Conservation (phyloP, 2,113 vertebrate genomes). For the Callorhinus ursinus region DNA sequence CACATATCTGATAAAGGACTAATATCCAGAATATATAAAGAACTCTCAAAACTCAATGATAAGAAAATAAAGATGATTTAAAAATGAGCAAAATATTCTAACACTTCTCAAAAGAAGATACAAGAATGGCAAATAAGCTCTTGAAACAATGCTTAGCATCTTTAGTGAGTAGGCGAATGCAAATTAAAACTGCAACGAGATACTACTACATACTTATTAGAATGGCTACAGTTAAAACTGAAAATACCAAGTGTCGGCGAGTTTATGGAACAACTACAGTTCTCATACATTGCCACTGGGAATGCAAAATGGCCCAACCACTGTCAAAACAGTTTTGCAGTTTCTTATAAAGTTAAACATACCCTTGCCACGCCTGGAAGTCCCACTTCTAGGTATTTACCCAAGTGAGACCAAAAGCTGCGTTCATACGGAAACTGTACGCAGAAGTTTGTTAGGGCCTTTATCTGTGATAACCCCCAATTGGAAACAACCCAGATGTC, state of each 20-base stretch:
- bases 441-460: not conserved
- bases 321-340: not conserved
- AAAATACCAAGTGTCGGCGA: not conserved
- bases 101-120: not conserved
- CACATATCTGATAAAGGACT: not conserved
- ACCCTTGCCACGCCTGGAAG: not conserved
- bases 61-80: not conserved
- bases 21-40: not conserved
- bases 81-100: not conserved
- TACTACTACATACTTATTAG: not conserved
- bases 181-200: not conserved
- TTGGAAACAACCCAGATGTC: not conserved
- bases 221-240: not conserved
- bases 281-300: not conserved
- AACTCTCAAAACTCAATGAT: not conserved
- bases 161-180: not conserved
- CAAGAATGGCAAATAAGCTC: not conserved
- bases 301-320: not conserved
- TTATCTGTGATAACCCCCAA: not conserved
- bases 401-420: not conserved
- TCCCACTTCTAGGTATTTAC: not conserved
- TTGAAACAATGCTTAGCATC: not conserved
- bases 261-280: not conserved
- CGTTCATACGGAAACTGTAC: not conserved
- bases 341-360: not conserved